phyloP scores from a whole-genome alignment of 2,888 invertebrate species.

The Rotaria magnacalcarata region DNA sequence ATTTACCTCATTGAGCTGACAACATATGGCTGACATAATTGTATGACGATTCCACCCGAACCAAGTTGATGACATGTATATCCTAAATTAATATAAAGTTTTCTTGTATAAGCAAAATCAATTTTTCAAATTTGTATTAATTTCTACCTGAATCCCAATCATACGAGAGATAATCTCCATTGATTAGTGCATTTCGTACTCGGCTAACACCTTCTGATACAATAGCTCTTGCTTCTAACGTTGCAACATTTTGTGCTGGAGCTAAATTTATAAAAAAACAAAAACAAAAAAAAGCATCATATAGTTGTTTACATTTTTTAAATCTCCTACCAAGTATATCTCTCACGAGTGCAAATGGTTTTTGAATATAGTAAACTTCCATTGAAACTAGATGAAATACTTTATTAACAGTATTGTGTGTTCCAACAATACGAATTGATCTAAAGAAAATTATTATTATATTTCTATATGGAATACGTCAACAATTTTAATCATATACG shows the following conservation, averaged over 20 bases:
- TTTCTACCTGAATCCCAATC: conserved; percentile 82
- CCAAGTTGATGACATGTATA: conserved; percentile 63
- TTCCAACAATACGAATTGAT: conserved; percentile 81
- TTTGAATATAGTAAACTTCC: conserved; percentile 37
- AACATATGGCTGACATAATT: conserved; percentile 90
- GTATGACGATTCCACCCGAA: conserved; percentile 86
- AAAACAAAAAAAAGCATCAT: not conserved
- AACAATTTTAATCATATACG: conserved; percentile 55
- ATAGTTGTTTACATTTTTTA: not conserved
- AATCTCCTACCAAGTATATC: not conserved
- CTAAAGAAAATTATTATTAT: not conserved
- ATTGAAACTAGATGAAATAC: conserved; percentile 82
- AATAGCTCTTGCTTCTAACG: conserved; percentile 78
- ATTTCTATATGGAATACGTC: too few relatives aligned
- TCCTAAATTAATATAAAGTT: conserved; percentile 24
- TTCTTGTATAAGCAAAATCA: not conserved
- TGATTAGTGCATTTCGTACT: conserved; percentile 84
- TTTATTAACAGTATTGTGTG: conserved; percentile 95
- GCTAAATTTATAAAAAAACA: conserved; percentile 60
- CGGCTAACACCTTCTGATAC: conserved; percentile 93
- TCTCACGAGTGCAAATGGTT: conserved; percentile 34
- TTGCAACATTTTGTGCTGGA: conserved; percentile 85
- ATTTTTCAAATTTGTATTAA: not conserved
- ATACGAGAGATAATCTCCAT: conserved; percentile 88
- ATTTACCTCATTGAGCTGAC: conserved; percentile 74